A percentile compares a stretch with the other conserved stretches of the same genome.
Conservation (phyloP, 64 coral and sea anemone species). For the Pocillopora verrucosa region DNA sequence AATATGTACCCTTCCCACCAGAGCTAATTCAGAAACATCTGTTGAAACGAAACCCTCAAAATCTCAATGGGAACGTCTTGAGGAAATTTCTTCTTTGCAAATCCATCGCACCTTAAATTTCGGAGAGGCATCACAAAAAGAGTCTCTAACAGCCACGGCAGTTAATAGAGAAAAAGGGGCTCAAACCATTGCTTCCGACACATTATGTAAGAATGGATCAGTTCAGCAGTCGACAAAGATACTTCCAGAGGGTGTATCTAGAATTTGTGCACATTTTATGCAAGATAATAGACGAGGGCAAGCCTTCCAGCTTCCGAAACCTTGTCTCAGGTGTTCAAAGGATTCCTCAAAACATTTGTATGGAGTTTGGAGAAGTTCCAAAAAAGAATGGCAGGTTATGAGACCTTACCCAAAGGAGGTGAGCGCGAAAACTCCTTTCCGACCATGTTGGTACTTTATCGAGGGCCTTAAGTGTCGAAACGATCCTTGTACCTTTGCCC, state of each 20-base stretch:
- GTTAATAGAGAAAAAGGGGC: no score
- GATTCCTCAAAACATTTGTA: not conserved
- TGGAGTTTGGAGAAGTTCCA: not conserved
- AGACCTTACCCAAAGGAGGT: slow-evolving; percentile 10
- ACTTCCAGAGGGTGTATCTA: not conserved
- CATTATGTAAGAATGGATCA: no score
- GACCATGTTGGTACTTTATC: not conserved
- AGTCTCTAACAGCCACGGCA: not conserved
- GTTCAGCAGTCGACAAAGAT: no score
- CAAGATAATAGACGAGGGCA: not conserved
- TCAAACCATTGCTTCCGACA: no score
- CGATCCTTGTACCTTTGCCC: slow-evolving; percentile 5
- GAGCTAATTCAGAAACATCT: not conserved
- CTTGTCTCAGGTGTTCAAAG: not conserved
- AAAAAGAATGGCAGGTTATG: slow-evolving; percentile 22
- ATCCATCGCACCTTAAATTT: not conserved
- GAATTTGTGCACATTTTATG: not conserved
- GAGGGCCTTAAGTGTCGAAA: not conserved
- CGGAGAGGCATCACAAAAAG: not conserved
- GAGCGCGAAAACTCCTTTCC: not conserved
- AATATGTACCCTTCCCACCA: not conserved
- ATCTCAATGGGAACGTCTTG: slow-evolving; percentile 12
- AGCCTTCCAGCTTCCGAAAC: not conserved
- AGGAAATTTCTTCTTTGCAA: not conserved
- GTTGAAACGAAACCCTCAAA: not conserved